A percentile compares a stretch with the other conserved stretches of the same genome.
These are phyloP conservation scores for Beris chalybata DNA, from an alignment of 2,888 invertebrate species.

Conservation along the genomic window DNA sequence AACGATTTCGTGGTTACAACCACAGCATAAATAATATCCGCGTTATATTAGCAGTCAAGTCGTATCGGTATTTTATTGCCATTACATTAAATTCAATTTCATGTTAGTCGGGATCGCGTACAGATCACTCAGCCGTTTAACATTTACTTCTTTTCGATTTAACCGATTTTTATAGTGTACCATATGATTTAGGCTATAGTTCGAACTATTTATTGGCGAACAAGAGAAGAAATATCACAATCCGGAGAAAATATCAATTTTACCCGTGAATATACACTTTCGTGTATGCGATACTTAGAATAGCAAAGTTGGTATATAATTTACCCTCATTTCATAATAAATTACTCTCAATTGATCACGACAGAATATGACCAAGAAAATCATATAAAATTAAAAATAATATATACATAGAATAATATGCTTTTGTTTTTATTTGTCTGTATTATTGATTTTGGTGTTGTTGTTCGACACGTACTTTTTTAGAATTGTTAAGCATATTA, in stretches of 20 bases:
- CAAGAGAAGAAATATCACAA: slow-evolving; percentile 20
- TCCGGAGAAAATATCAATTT: slow-evolving; percentile 19
- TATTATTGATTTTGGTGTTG: too few relatives aligned
- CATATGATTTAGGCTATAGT: background rate
- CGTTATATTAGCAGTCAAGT: slow-evolving; percentile 22
- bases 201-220: slow-evolving; percentile 18
- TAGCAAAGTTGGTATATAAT: slow-evolving; percentile 49
- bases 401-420: too few relatives aligned
- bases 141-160: background rate
- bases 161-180: too few relatives aligned
- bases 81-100: slow-evolving; percentile 36
- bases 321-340: slow-evolving; percentile 59
- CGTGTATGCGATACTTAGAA: slow-evolving; percentile 33
- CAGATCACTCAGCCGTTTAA: slow-evolving; percentile 10
- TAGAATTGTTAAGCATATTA: too few relatives aligned
- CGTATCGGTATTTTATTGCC: slow-evolving; percentile 32
- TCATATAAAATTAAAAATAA: too few relatives aligned
- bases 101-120: slow-evolving; percentile 21
- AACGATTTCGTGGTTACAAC: slow-evolving; percentile 26
- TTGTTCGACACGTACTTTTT: too few relatives aligned
- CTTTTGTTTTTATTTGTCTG: too few relatives aligned
- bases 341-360: slow-evolving; percentile 59
- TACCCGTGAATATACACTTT: slow-evolving; percentile 36
- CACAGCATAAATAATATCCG: slow-evolving; percentile 32
- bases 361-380: slow-evolving; percentile 44